Evolutionary conservation across 2,113 vertebrate genomes (phyloP).

Genomic region (Sapajus apella): DNA sequence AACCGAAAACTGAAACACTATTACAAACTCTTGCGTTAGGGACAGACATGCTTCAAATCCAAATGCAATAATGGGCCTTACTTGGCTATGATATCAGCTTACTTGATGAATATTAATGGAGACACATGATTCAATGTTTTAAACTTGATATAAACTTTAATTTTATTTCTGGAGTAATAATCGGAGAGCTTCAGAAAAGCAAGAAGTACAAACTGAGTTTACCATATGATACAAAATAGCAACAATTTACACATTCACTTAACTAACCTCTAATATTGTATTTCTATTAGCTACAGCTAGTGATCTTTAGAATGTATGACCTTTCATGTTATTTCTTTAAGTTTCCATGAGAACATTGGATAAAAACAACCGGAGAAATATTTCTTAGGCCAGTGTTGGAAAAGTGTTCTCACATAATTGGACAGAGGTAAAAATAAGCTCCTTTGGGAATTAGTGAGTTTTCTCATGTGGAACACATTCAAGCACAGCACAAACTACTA

Average conservation of each 20-base stretch:
- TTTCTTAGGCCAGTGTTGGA: background rate
- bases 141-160: background rate
- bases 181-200: background rate
- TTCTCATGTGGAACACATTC: background rate
- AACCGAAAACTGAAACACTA: background rate
- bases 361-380: background rate
- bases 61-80: background rate
- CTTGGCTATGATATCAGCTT: background rate
- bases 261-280: background rate
- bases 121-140: background rate
- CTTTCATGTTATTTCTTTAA: background rate
- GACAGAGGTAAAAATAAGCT: background rate
- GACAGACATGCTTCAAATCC: background rate
- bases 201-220: background rate
- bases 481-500: background rate
- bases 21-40: background rate
- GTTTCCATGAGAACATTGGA: background rate
- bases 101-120: background rate
- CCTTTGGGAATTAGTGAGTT: background rate
- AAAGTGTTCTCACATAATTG: background rate
- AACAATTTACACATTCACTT: background rate
- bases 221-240: background rate
- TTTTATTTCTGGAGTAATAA: background rate
- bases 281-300: background rate
- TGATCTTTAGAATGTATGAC: background rate